Conservation (phyloP, 2,888 invertebrate genomes). For the Zeuzera pyrina region DNA sequence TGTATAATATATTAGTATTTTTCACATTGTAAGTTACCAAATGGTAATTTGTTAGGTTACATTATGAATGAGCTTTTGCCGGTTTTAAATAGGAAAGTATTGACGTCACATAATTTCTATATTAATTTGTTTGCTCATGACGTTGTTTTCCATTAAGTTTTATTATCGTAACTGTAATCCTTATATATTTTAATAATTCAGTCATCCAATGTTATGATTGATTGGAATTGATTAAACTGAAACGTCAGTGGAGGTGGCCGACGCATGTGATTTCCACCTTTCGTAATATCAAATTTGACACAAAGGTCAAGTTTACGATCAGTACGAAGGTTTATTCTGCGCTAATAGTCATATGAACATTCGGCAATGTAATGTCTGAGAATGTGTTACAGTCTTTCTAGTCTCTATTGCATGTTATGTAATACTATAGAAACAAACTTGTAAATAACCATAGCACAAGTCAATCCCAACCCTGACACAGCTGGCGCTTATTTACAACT, state of each 20-base stretch:
- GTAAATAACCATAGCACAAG: slow-evolving; percentile 40
- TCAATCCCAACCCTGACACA: slow-evolving; percentile 55
- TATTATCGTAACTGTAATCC: no score
- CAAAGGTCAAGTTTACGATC: slow-evolving; percentile 62
- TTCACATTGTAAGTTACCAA: no score
- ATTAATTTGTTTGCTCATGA: no score
- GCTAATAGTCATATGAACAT: neutral
- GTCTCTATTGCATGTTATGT: slow-evolving; percentile 41
- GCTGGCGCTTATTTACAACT: slow-evolving; percentile 42
- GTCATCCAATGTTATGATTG: slow-evolving; percentile 8
- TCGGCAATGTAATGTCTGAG: neutral
- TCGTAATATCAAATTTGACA: slow-evolving; percentile 29
- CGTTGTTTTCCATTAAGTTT: no score
- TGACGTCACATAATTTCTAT: slow-evolving; percentile 52
- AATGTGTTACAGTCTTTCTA: neutral
- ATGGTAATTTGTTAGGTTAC: slow-evolving; percentile 22
- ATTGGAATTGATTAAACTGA: slow-evolving; percentile 7
- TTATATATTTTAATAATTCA: slow-evolving; percentile 1
- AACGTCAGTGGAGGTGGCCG: slow-evolving; percentile 23
- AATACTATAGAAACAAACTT: slow-evolving; percentile 45
- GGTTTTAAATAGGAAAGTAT: slow-evolving; percentile 28
- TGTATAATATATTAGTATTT: no score
- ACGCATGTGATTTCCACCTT: slow-evolving; percentile 44
- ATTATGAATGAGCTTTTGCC: slow-evolving; percentile 32
- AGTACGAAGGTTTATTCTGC: slow-evolving; percentile 5